Evolutionary conservation across 2,888 invertebrate genomes (phyloP).

Genomic region (Embidobia sp.): DNA sequence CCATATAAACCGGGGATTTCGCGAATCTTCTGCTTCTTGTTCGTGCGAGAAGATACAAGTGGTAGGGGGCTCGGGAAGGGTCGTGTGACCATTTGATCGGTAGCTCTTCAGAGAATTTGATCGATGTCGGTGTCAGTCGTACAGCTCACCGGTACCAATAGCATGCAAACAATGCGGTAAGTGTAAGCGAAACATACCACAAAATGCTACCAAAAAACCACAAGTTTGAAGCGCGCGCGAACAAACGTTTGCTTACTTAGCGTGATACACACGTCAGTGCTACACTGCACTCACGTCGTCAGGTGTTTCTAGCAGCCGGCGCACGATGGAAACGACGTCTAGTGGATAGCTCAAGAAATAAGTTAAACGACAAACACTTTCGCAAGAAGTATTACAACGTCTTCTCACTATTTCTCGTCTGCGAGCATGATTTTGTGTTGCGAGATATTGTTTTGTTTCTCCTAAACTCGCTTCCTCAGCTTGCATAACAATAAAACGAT

Average conservation of each 20-base stretch:
- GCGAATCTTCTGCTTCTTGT: conserved; percentile 46
- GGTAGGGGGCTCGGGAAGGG: no score
- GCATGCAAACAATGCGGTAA: no score
- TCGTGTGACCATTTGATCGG: no score
- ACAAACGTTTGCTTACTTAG: conserved; percentile 49
- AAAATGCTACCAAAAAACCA: background rate
- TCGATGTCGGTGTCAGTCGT: no score
- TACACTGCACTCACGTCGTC: conserved; percentile 61
- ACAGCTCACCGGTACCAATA: no score
- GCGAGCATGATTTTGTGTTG: conserved; percentile 43
- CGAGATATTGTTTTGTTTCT: conserved; percentile 42
- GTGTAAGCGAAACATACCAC: no score
- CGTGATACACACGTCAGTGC: conserved; percentile 61
- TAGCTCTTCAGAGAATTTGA: no score
- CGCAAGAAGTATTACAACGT: conserved; percentile 38
- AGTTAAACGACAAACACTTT: conserved; percentile 61
- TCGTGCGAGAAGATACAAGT: no score
- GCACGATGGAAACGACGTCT: conserved; percentile 65
- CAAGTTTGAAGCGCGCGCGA: conserved; percentile 16
- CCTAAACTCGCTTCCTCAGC: no score
- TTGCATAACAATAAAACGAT: no score
- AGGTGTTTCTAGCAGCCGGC: conserved; percentile 66
- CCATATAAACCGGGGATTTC: conserved; percentile 31
- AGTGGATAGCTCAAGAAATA: conserved; percentile 61
- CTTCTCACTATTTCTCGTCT: conserved; percentile 50